Evolutionary conservation across 2,113 vertebrate species (phyloP), one percentile per base, ranked within the genome.

Genomic region (Albula goreensis): DNA sequence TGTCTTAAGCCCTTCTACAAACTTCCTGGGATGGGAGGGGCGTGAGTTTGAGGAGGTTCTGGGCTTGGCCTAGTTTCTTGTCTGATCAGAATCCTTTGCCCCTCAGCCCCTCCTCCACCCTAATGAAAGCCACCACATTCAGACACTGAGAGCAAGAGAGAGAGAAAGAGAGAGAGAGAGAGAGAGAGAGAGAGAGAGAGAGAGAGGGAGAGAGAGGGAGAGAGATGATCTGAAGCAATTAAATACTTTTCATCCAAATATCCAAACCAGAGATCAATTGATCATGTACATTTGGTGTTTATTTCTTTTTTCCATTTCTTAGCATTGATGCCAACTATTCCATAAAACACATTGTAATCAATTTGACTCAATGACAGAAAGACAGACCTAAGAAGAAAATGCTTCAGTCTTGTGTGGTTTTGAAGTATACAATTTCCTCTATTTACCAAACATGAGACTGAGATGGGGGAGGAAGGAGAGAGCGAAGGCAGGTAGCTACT

Each of bases 61-160:
- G 90, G 90, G 93, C 93, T 92, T 94, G 95, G 93, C 94, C 94
- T 95, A 94, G 94, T 94, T 95, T 93, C 90, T 89, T 93, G 93
- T 94, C 93, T 95, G 93, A 95, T 96, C 93, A 94, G 93, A 94
- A 95, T 94, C 94, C 93, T 94, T 94, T 93, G 93, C 92, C 94
- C 93, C 93, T 93, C 93, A 93, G 92, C 93, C 94, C 95, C 93
- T 94, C 93, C 93, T 93, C 94, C 94, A 94, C 91, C 91, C 92
- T 90, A 91, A 91, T 90, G 93, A 91, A 94, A 93, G 91, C 93
- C 92, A 93, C 91, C 93, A 93, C 92, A 92, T 92, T 57, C 8
- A 25, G 84, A n/a, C 70, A 70, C 82, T 49, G 77, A 60, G 83
- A 49, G 84, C 83, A 84, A 80, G 87, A 82, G 87, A 31, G 84